Evolutionary conservation across 2,797 vertebrate species (phyloP).

Genomic region (Otolemur crassicaudatus): DNA sequence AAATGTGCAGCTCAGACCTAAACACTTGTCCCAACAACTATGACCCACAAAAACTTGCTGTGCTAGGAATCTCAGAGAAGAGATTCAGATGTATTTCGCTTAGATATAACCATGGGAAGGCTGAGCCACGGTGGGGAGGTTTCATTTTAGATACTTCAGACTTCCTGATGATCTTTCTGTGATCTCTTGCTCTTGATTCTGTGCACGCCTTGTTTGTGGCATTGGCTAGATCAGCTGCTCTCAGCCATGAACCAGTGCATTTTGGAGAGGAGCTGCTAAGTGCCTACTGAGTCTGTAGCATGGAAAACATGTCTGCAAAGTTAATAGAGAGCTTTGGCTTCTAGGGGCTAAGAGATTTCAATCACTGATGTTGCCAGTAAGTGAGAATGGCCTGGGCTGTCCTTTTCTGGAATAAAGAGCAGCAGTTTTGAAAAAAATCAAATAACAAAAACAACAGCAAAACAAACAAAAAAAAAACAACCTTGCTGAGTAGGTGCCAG

Average conservation of each 20-base stretch:
- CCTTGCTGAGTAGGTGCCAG: neutral
- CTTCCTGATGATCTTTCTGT: neutral
- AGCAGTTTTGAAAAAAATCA: neutral
- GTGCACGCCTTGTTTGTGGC: neutral
- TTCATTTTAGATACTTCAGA: neutral
- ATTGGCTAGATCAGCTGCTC: neutral
- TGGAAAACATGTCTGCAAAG: constrained; percentile 53
- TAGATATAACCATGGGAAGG: neutral
- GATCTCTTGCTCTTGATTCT: constrained; percentile 31
- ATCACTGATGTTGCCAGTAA: constrained; percentile 55
- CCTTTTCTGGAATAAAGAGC: constrained; percentile 33
- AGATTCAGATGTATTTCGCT: neutral
- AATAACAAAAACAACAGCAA: neutral
- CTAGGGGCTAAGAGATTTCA: constrained; percentile 53
- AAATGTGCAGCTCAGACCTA: neutral
- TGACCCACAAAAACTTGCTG: neutral
- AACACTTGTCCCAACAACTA: neutral
- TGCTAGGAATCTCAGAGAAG: neutral
- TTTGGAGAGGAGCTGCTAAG: constrained; percentile 47
- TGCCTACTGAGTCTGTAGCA: constrained; percentile 11
- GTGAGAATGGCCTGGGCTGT: neutral
- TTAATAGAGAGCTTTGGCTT: constrained; percentile 63
- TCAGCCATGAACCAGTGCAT: constrained; percentile 45
- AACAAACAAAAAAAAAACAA: neutral
- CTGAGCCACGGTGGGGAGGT: neutral